phyloP scores from a whole-genome alignment of 2,888 invertebrate species.

The Lasioglossum marginatum region DNA sequence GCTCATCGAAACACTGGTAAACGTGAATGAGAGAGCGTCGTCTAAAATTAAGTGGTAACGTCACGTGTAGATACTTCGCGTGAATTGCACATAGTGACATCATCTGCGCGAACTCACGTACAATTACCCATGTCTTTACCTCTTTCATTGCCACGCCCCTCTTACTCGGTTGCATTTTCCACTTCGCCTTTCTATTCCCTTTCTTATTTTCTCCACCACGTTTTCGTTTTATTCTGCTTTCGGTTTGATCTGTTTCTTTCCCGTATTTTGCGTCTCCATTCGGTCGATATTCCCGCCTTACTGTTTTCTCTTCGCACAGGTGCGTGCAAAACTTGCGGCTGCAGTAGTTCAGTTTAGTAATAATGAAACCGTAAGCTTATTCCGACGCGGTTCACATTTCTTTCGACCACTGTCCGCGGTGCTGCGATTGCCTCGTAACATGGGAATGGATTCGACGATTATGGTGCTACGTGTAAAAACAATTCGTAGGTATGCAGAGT shows the following conservation, averaged over 20 bases:
- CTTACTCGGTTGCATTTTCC: background rate
- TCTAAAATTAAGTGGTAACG: conserved; percentile 77
- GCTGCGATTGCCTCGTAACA: conserved; percentile 25
- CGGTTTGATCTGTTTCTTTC: conserved; percentile 14
- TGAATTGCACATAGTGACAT: conserved; percentile 59
- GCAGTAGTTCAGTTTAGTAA: conserved; percentile 26
- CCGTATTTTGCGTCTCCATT: background rate
- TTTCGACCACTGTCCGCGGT: conserved; percentile 28
- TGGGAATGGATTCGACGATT: background rate
- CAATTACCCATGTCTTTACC: conserved; percentile 26
- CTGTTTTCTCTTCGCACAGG: background rate
- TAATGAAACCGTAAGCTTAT: conserved; percentile 39
- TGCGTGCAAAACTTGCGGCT: conserved; percentile 33
- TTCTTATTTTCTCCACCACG: background rate
- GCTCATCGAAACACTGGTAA: conserved; percentile 29
- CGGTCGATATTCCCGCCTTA: background rate
- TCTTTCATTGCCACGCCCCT: conserved; percentile 25
- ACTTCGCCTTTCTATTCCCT: background rate
- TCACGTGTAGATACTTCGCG: conserved; percentile 60
- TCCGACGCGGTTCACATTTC: conserved; percentile 44
- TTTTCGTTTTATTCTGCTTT: background rate
- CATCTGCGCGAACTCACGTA: conserved; percentile 58
- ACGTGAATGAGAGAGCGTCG: conserved; percentile 59
- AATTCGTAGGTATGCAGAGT: background rate
- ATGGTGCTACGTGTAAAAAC: background rate